Evolutionary conservation across 2,888 invertebrate species (phyloP), one percentile per base, ranked within the genome.

Genomic region (Tetramorium bicarinatum): DNA sequence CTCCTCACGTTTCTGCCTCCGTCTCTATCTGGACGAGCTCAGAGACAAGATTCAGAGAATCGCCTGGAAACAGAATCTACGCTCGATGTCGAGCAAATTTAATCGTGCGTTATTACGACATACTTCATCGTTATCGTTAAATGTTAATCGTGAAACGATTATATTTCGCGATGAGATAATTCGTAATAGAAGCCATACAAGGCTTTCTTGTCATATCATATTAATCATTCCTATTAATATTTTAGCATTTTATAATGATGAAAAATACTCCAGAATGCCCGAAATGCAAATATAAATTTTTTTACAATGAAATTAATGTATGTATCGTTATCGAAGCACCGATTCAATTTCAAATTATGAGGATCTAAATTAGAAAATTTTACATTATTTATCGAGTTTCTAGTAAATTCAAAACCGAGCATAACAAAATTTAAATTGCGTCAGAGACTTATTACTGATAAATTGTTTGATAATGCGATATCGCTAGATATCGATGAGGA

Each of bases 1-100:
- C 75, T 69, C 80, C 49, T 56, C 76, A 52, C 74, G 87, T 88
- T 87, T 87, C 81, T 84, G 69, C 69, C 54, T 49, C 52, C 69
- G 44, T 66, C 47, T 44, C 69, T 77, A 61, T 34, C 61, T 29
- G 59, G 29, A 21, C n/a, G 47, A 44, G 67, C 21, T 52, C 25
- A n/a, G n/a, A n/a, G n/a, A n/a, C n/a, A 41, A 41, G 25, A 76
- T 77, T 54, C 47, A 25, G 15, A 80, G 56, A 59, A 21, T 56
- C 41, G 2, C 13, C n/a, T 6, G 11, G 49, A 64, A 13, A 38
- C 21, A 11, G 29, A 77, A 41, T 64, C 15, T 34, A 18, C 49
- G 18, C 29, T 25, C 29, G 18, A 75, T 29, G 25, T 29, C 67
- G 13, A 44, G 15, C 25, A 6, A 54, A 66, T 77, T 76, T 41